Evolutionary conservation across 1,140 invertebrate genomes (phyloP), one percentile per base, ranked within the genome.

Genomic region (Eulimnadia texana): DNA sequence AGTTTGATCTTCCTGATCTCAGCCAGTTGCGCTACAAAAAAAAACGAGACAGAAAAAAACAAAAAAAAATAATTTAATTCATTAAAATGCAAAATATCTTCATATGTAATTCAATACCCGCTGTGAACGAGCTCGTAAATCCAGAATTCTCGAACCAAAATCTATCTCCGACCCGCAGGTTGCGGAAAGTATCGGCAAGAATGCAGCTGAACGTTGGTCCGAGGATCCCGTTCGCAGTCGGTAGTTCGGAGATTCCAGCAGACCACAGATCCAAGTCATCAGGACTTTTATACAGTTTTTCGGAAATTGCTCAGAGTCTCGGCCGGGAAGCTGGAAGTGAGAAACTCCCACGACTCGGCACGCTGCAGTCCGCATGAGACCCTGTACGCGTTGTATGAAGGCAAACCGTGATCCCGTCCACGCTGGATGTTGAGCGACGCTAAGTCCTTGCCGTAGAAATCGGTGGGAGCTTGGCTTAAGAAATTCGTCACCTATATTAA

Each of bases 401-500:
- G 74, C 1, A 76, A 68, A 20, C 76, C 76, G 64, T 78, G 76
- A 64, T 77, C 76, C 42, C 76, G 64, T 9, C 69, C 88, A 79
- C 88, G 79, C 65, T 87, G 84, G 59, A 88, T 76, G 53, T 85
- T 86, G 25, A 89, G 66, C n/a, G 79, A 72, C 65, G 85, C 84
- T 28, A 85, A 68, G 50, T 84, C 84, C 27, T 81, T 70, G 64
- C 79, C 81, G 57, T 67, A 74, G 3, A 65, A 64, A 49, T 70
- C 67, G 29, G 68, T 66, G 20, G 65, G 67, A 53, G 73, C 70
- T 67, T 74, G 71, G 67, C 73, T 74, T 23, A 74, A 61, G 62
- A 73, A 72, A 64, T 74, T 74, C 22, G 73, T 73, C 3, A 76
- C 68, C 70, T 75, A 57, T n/a, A 16, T 42, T 72, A 63, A 49